Conservation (phyloP, 2,888 invertebrate species). For the Cataglyphis rosenhaueri region DNA sequence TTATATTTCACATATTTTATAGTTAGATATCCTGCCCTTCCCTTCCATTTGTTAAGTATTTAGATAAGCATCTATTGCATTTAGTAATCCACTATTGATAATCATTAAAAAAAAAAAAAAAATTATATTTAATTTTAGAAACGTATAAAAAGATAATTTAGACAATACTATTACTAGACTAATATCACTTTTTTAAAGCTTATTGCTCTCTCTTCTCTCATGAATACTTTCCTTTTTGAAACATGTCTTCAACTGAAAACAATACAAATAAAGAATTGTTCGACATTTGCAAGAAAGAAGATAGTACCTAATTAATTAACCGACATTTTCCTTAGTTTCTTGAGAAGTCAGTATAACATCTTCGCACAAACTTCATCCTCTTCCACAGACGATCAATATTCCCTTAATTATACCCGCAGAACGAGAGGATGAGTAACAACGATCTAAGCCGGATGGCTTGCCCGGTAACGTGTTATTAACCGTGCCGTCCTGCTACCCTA, state of each 20-base stretch:
- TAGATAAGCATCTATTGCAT: background rate
- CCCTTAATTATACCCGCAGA: constrained; percentile 63
- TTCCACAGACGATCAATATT: constrained; percentile 48
- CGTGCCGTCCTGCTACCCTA: constrained; percentile 69
- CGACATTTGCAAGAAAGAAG: background rate
- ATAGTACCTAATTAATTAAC: constrained; percentile 38
- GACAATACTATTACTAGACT: background rate
- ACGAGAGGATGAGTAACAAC: constrained; percentile 69
- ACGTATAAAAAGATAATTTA: background rate
- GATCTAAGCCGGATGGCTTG: constrained; percentile 64
- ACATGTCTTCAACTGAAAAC: background rate
- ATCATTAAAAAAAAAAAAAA: background rate
- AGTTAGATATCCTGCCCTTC: background rate
- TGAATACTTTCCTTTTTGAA: background rate
- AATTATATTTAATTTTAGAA: background rate
- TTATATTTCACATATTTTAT: background rate
- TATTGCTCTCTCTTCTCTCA: background rate
- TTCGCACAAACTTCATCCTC: constrained; percentile 16
- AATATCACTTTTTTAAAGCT: background rate
- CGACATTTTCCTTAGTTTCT: constrained; percentile 16
- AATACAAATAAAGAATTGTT: background rate
- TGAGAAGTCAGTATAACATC: constrained; percentile 21
- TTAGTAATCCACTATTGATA: background rate
- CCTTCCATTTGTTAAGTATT: background rate
- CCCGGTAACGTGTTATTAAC: constrained; percentile 77